phyloP scores from a whole-genome alignment of 2,113 vertebrate species.

The Butorides virescens region DNA sequence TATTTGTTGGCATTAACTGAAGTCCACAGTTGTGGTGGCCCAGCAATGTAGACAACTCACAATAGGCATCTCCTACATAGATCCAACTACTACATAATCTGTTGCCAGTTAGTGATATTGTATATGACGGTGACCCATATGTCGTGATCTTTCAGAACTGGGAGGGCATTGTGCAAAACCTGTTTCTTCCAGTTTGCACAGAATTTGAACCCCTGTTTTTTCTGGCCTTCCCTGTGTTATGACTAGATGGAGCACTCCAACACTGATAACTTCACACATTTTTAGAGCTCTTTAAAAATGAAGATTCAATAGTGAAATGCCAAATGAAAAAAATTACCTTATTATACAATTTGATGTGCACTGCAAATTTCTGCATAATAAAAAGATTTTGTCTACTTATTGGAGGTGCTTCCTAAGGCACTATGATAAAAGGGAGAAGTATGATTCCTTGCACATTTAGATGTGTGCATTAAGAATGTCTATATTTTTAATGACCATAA shows the following conservation, averaged over 20 bases:
- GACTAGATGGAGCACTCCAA: not conserved
- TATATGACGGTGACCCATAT: not conserved
- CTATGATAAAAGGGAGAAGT: not conserved
- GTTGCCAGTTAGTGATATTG: not conserved
- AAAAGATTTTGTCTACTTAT: not conserved
- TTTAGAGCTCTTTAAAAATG: not conserved
- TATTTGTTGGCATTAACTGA: not conserved
- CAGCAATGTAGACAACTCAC: not conserved
- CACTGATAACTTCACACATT: accelerated
- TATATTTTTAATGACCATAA: not conserved
- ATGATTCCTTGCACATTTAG: not conserved
- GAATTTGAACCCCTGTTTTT: not conserved
- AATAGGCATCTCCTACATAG: not conserved
- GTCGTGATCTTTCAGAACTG: not conserved
- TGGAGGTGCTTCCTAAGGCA: not conserved
- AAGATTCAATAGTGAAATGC: not conserved
- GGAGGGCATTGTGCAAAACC: not conserved
- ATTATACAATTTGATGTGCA: not conserved
- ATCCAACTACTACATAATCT: not conserved
- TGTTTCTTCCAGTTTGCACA: not conserved
- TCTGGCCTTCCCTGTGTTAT: not conserved
- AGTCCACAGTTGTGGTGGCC: not conserved
- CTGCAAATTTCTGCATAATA: not conserved
- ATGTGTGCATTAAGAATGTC: not conserved
- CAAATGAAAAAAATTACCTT: not conserved